Base-by-base conservation (phyloP, 2,888 invertebrate species). In the Polydesmus complanatus region DNA sequence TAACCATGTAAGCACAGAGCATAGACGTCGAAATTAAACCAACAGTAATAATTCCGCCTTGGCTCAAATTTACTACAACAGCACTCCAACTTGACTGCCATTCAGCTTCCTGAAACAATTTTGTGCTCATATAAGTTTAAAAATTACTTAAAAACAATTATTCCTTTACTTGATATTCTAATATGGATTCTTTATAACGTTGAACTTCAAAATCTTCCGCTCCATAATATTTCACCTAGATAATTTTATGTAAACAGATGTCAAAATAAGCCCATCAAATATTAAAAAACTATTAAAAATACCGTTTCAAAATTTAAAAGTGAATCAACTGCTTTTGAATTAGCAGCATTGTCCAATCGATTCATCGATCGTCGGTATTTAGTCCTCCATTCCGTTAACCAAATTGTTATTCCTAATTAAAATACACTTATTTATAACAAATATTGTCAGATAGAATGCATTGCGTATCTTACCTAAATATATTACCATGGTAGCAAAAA, bases 281-380 rank as follows among this genome's bases (percentile, higher is more conserved):
- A 25, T 56, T 56, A 50, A 56, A 37, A 56, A 19, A 56, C n/a
- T n/a, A n/a, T 21, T 19, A 2, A 37, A 64, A 69, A 68, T 66
- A 96, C 97, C 0, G 97, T 97, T 78, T 98, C 97, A 76, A 93
- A 97, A 77, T 98, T 98, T 18, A 97, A 79, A 59, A 98, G 76
- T 0, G 97, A 96, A 75, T 98, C 97, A 0, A 97, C 94, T 60
- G 93, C 93, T 63, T 87, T 82, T 3, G 93, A 89, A 69, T 90
- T 86, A 63, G 88, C 86, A 48, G 85, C 89, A 74, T 97, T 98
- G 72, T 97, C 96, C 0, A 92, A 86, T 27, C 85, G 78, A 75
- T 97, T 98, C 93, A 95, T 94, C 3, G 86, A 81, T 37, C 96
- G 79, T 67, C 95, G 87, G 76, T 83, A 97, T 74, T 96, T 91